phyloP scores from a whole-genome alignment of 2,888 invertebrate species.

The Eupithecia subumbrata region DNA sequence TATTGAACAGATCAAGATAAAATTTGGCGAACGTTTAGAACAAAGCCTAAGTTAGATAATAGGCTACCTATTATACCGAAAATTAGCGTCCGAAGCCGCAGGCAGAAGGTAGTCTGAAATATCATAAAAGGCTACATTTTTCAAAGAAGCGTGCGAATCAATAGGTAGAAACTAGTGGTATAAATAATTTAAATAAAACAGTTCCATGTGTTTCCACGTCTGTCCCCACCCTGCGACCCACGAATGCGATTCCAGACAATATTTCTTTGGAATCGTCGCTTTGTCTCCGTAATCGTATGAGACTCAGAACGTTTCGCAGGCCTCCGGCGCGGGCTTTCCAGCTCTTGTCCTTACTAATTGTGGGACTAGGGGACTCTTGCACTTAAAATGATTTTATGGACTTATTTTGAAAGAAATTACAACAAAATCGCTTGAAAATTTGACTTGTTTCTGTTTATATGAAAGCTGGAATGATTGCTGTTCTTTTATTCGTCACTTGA shows the following conservation, averaged over 20 bases:
- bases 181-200: background rate
- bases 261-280: constrained; percentile 46
- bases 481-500: background rate
- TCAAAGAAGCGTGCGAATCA: background rate
- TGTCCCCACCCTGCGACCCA: constrained; percentile 26
- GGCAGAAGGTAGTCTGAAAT: background rate
- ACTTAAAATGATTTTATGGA: background rate
- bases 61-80: too few relatives aligned
- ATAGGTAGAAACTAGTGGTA: background rate
- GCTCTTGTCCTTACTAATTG: constrained; percentile 28
- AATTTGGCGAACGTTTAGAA: too few relatives aligned
- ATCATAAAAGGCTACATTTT: background rate
- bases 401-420: background rate
- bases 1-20: too few relatives aligned
- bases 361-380: constrained; percentile 3
- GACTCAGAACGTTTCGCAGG: constrained; percentile 38
- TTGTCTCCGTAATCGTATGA: constrained; percentile 48
- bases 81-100: background rate
- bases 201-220: background rate
- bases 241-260: constrained; percentile 42
- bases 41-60: too few relatives aligned
- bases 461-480: background rate
- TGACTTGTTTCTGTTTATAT: background rate
- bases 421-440: background rate
- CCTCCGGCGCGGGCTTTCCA: constrained; percentile 8